phyloP scores from a whole-genome alignment of 2,113 vertebrate species.

The Porphyrio hochstetteri region DNA sequence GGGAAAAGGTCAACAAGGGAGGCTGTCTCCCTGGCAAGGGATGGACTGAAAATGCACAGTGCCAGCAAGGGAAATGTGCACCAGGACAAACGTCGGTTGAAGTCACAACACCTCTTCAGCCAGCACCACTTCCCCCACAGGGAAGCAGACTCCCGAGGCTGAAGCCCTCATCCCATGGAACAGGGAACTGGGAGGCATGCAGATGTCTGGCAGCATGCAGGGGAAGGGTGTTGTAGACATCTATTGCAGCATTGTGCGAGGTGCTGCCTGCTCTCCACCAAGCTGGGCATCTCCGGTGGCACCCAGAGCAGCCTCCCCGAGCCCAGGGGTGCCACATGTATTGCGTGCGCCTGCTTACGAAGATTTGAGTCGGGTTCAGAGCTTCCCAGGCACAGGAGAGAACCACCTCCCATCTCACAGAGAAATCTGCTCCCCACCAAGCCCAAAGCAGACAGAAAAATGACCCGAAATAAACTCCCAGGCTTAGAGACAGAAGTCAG shows the following conservation, averaged over 20 bases:
- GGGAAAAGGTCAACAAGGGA: neutral
- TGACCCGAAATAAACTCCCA: neutral
- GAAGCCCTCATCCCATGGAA: neutral
- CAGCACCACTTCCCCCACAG: neutral
- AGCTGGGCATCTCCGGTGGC: neutral
- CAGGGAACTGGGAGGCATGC: rapidly evolving
- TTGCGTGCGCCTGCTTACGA: rapidly evolving
- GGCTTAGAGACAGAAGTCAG: neutral
- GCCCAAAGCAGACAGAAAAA: neutral
- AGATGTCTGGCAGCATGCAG: neutral
- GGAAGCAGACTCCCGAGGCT: neutral
- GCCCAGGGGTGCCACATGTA: rapidly evolving
- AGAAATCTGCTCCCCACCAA: neutral
- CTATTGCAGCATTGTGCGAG: rapidly evolving
- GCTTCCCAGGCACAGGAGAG: neutral
- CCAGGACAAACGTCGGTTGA: neutral
- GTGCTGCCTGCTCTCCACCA: neutral
- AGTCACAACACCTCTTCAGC: neutral
- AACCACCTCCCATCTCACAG: neutral
- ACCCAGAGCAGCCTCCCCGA: neutral
- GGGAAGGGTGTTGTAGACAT: neutral
- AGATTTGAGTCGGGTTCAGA: neutral
- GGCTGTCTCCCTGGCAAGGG: neutral
- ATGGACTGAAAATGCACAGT: neutral
- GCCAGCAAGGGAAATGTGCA: neutral